Base-by-base conservation (phyloP, 2,888 invertebrate species). In the Drosophila parthenogenetica region DNA sequence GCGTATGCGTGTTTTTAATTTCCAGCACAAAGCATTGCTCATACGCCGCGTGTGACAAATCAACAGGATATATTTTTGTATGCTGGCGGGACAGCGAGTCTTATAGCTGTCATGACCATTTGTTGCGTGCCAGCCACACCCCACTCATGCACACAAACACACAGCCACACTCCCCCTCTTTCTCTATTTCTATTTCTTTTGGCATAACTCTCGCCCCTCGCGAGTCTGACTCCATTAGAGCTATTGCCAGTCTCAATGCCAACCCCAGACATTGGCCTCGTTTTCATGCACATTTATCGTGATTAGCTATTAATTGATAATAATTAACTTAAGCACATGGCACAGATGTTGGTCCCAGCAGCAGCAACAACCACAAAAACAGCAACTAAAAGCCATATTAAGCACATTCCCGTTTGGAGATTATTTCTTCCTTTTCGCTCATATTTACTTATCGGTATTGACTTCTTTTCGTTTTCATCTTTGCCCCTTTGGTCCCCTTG, bases 301-400 rank as follows among this genome's bases (percentile, higher is more conserved):
- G 84, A 84, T 84, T 87, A 84, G 87, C 87, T 74, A 80, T 85
- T 84, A 84, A 84, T 84, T 84, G 87, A 85, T 87, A 87, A 85
- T 87, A 84, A 84, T 84, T 84, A 87, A 87, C 87, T 87, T 87
- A 68, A 84, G 87, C 87, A 79, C 85, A 87, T 54, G 77, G 64
- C 80, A 61, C 85, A 84, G 79, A 79, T 83, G 87, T 65, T 64
- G 42, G 51, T 29, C 35, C 42, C 62, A 57, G 66, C 55, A 60
- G 50, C 46, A 67, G n/a, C 65, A 62, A 4, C 42, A 53, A n/a
- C 39, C 40, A 3, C 54, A 39, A 2, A 40, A 46, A 5, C 61
- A 66, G 29, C 62, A 68, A 59, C 70, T 70, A 69, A 77, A 71
- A 54, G 66, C 46, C 66, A 77, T 74, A 77, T 74, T 77, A 74